Evolutionary conservation across 1,140 invertebrate genomes (phyloP).

Genomic region (Philopotamus ludificatus): DNA sequence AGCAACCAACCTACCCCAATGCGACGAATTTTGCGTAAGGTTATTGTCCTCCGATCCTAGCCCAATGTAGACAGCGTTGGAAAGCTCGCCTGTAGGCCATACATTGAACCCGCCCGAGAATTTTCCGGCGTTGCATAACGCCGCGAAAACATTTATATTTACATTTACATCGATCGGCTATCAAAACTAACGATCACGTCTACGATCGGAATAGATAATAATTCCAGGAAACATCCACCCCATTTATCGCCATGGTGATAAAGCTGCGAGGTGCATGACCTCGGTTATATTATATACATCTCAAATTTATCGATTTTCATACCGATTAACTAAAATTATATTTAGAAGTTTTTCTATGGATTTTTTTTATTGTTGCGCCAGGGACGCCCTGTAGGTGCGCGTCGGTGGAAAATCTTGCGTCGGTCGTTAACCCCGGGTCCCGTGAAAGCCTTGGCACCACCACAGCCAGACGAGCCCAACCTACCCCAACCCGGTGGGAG

Average conservation of each 20-base stretch:
- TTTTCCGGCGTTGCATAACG: too few species aligned
- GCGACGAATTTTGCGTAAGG: conserved; percentile 59
- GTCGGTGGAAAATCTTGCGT: conserved; percentile 18
- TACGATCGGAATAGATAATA: neutral
- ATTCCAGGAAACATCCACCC: neutral
- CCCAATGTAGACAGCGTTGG: conserved; percentile 42
- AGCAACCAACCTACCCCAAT: conserved; percentile 52
- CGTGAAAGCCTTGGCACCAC: conserved; percentile 20
- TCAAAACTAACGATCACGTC: too few species aligned
- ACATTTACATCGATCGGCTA: too few species aligned
- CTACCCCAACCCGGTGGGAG: conserved; percentile 1
- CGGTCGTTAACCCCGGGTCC: conserved; percentile 29
- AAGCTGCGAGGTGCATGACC: neutral
- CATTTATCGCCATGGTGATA: conserved; percentile 4
- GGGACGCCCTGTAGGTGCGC: conserved; percentile 2
- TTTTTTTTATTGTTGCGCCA: too few species aligned
- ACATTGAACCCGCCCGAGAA: neutral
- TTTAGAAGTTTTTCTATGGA: neutral
- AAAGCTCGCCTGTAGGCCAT: conserved; percentile 2
- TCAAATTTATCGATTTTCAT: too few species aligned
- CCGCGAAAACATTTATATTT: too few species aligned
- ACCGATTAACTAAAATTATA: too few species aligned
- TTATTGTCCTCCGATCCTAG: conserved; percentile 53
- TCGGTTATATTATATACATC: neutral
- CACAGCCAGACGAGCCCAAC: conserved; percentile 1